Evolutionary conservation across 2,113 vertebrate genomes (phyloP).

Genomic region (Calypte anna): DNA sequence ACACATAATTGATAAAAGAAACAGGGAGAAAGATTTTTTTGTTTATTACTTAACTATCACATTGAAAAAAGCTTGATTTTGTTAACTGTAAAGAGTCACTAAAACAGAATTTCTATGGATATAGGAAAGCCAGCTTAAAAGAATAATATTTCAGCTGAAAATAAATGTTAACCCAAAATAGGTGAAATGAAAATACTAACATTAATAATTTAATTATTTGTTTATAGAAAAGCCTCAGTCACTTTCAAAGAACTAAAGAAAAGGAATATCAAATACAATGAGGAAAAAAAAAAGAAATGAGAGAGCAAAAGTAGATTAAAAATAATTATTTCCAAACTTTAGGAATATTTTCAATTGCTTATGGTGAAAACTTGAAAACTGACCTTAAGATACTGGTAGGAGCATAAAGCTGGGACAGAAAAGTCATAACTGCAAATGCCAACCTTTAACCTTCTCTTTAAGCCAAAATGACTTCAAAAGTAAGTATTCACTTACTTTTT

Average conservation of each 20-base stretch:
- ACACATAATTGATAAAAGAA: background rate
- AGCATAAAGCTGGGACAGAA: background rate
- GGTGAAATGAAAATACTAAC: background rate
- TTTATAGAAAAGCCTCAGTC: background rate
- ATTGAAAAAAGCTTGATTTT: background rate
- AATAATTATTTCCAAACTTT: background rate
- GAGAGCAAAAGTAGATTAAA: background rate
- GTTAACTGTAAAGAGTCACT: background rate
- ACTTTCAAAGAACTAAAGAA: background rate
- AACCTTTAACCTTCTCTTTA: slow-evolving; percentile 47
- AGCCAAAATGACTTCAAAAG: slow-evolving; percentile 45
- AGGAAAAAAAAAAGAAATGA: background rate
- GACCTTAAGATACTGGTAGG: background rate
- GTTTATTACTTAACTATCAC: background rate
- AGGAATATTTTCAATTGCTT: background rate
- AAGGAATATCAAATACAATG: background rate
- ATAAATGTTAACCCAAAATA: background rate
- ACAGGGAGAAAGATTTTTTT: background rate
- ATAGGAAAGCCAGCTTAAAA: background rate
- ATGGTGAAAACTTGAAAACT: background rate
- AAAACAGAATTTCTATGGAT: background rate
- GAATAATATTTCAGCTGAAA: background rate
- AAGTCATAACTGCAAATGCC: slow-evolving; percentile 23
- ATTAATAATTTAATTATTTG: background rate
- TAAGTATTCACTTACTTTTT: background rate